These are phyloP conservation scores for Sympetrum striolatum DNA, from an alignment of 2,888 invertebrate species.

Conservation along the genomic window DNA sequence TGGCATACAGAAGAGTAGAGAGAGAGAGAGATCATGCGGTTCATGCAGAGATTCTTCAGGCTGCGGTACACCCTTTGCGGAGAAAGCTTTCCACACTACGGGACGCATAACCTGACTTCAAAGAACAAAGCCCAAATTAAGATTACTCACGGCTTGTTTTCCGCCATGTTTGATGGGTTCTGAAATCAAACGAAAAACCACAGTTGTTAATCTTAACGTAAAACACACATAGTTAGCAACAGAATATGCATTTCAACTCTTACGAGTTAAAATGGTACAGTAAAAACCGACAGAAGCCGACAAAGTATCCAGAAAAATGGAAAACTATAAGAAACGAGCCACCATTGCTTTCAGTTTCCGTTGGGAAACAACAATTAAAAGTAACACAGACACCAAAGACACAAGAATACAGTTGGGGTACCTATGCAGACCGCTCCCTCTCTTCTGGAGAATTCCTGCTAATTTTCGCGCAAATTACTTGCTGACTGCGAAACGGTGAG, in stretches of 20 bases:
- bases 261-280: not conserved
- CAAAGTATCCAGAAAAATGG: not conserved
- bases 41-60: not conserved
- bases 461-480: not conserved
- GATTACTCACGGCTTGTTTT: conserved; percentile 22
- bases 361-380: too few species aligned
- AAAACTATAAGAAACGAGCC: not conserved
- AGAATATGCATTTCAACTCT: not conserved
- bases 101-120: not conserved
- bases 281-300: too few species aligned
- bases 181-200: not conserved
- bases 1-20: not conserved
- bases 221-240: too few species aligned
- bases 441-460: not conserved
- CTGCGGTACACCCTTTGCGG: too few species aligned
- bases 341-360: not conserved
- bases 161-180: not conserved
- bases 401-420: too few species aligned
- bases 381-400: too few species aligned
- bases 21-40: not conserved
- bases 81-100: not conserved
- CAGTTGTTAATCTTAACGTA: not conserved
- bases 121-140: not conserved
- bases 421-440: too few species aligned
- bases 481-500: not conserved